A percentile compares a stretch with the other conserved stretches of the same genome.
Conservation (phyloP, 2,113 vertebrate genomes). For the Epinephelus fuscoguttatus region DNA sequence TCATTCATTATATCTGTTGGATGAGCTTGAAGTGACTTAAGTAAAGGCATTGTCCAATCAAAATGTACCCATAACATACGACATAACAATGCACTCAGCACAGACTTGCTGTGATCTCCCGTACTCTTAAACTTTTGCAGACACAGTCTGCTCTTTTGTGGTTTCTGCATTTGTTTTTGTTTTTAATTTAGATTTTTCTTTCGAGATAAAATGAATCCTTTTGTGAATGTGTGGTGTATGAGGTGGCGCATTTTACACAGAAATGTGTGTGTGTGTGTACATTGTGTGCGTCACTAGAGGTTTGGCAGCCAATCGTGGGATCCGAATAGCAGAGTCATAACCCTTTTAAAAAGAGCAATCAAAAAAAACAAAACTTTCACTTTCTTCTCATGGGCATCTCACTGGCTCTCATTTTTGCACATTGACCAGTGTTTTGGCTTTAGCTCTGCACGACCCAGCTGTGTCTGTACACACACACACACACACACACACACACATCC, state of each 20-base stretch:
- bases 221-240: slow-evolving; percentile 37
- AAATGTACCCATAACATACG: not conserved
- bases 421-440: slow-evolving; percentile 57
- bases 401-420: slow-evolving; percentile 39
- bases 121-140: slow-evolving; percentile 32
- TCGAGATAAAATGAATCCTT: slow-evolving; percentile 57
- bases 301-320: slow-evolving; percentile 73
- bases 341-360: slow-evolving; percentile 54
- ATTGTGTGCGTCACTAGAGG: slow-evolving; percentile 76
- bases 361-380: slow-evolving; percentile 46
- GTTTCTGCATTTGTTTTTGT: slow-evolving; percentile 53
- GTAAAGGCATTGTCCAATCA: not conserved
- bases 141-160: slow-evolving; percentile 42
- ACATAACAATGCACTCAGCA: not conserved
- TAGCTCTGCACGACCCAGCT: slow-evolving; percentile 34
- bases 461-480: slow-evolving; percentile 3
- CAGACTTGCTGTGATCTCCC: slow-evolving; percentile 22
- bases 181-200: slow-evolving; percentile 57
- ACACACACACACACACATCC: slow-evolving; percentile 2
- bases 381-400: slow-evolving; percentile 57
- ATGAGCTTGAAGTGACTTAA: not conserved
- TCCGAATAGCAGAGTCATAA: slow-evolving; percentile 67
- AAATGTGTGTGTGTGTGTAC: slow-evolving; percentile 51
- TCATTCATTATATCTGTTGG: not conserved
- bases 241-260: slow-evolving; percentile 53